A percentile compares a stretch with the other conserved stretches of the same genome.
Conservation (phyloP, 2,797 vertebrate genomes). For the Crypturellus tataupa region DNA sequence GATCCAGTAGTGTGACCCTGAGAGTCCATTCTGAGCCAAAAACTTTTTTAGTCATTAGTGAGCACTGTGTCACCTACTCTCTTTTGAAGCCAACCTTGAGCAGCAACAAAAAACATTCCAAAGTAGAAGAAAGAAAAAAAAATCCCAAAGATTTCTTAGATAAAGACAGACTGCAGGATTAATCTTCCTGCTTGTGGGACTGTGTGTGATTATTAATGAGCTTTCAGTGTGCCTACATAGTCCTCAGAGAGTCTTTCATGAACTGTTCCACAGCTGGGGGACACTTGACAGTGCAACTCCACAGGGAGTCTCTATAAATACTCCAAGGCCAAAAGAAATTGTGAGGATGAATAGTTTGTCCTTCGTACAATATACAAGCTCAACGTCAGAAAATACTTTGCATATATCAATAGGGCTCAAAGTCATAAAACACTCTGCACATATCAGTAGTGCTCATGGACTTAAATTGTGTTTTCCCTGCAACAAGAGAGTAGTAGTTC, state of each 20-base stretch:
- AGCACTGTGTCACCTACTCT: not conserved
- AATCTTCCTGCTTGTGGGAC: not conserved
- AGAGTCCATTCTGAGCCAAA: not conserved
- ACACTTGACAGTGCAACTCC: conserved; percentile 38
- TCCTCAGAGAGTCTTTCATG: conserved; percentile 36
- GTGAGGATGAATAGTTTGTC: conserved; percentile 41
- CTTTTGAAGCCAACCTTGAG: not conserved
- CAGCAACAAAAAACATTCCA: not conserved
- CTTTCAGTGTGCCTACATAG: not conserved
- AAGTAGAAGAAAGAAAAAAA: conserved; percentile 3
- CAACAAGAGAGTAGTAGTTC: not conserved
- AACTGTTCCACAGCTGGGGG: conserved; percentile 51
- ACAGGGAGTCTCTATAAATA: conserved; percentile 64
- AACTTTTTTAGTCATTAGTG: not conserved
- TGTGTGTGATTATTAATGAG: not conserved
- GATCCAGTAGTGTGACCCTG: not conserved
- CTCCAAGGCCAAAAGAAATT: conserved; percentile 59
- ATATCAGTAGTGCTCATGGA: not conserved
- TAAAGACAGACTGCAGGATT: not conserved
- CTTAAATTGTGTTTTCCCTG: not conserved
- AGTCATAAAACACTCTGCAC: conserved; percentile 40
- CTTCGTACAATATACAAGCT: conserved; percentile 43
- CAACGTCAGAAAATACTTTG: conserved; percentile 47
- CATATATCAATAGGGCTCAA: conserved; percentile 25
- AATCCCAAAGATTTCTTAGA: not conserved